Base-by-base conservation (phyloP, 2,113 vertebrate genomes). In the Oxygymnocypris stewartii region DNA sequence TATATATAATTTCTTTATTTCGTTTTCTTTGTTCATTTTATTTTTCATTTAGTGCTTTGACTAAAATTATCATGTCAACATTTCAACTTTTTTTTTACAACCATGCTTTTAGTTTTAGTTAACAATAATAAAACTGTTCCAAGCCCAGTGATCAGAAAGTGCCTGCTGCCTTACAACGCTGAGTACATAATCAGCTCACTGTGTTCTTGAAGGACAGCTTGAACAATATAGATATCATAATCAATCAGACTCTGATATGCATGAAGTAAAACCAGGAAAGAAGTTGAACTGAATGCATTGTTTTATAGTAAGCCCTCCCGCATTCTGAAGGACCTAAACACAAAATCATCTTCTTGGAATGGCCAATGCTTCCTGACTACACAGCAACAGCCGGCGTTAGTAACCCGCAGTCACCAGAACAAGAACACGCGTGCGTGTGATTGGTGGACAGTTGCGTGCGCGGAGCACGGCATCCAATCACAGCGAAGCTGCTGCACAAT, bases 341-440 rank as follows among this genome's bases (percentile, higher is more conserved):
- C 76, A 49, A 84, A 78, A 86, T 5, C 74, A 54, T 79, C 57
- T 31, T 67, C 59, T 78, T 25, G 31, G 28, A 83, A 86, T 28
- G 80, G 28, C 79, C 71, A 77, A 14, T 47, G 1, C 69, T 84
- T 75, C 20, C 77, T 40, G 65, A 73, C 85, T 83, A 76, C 89
- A 84, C 80, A 42, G 86, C 80, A 90, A 85, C 83, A 85, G 82
- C 12, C 59, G 14, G 51, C 12, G 78, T 37, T 59, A 7, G 51
- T 11, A 9, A 40, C 42, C n/a, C 35, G 71, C 28, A 61, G 14
- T 49, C 67, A 81, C 16, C 69, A 28, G 4, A 40, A 23, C 6
- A 6, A 12, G 5, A 28, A 31, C 87, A 67, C 54, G 16, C 12
- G 13, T 0, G 1, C 11, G 1, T 63, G 13, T 51, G 40, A 90